A percentile compares a stretch with the other conserved stretches of the same genome.
phyloP scores from a whole-genome alignment of 35 echinoderm and acorn worm species.

The Patiria miniata region DNA sequence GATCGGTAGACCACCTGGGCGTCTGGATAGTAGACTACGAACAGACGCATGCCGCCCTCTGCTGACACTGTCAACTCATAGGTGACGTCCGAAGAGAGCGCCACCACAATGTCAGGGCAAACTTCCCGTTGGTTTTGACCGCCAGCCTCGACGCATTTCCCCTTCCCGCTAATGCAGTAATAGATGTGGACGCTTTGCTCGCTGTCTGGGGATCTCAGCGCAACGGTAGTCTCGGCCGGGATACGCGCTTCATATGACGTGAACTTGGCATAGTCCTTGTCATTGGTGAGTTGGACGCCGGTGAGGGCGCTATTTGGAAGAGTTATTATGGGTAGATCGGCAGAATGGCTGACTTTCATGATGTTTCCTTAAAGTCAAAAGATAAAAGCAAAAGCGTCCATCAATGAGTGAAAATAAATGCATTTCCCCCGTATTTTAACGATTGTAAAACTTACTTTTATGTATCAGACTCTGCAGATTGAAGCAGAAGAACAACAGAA shows the following conservation, averaged over 20 bases:
- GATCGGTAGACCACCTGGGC: background rate
- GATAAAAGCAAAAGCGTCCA: background rate
- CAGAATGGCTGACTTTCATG: background rate
- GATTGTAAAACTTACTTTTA: too few species aligned
- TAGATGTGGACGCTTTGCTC: constrained; percentile 10
- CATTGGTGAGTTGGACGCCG: background rate
- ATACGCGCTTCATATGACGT: background rate
- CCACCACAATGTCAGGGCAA: background rate
- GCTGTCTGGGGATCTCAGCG: background rate
- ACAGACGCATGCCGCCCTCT: background rate
- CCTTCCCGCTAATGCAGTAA: background rate
- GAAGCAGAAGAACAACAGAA: too few species aligned
- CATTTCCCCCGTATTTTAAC: too few species aligned
- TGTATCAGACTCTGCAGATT: too few species aligned
- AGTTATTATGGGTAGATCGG: background rate
- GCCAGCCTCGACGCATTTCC: background rate
- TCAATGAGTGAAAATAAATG: too few species aligned
- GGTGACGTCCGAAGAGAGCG: constrained; percentile 16
- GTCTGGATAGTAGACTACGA: constrained; percentile 34
- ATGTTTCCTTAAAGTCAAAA: background rate
- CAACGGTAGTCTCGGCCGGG: background rate
- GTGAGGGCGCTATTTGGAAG: constrained; percentile 13
- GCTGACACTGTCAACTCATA: constrained; percentile 27
- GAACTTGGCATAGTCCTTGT: background rate
- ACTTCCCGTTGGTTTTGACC: background rate